Conservation (phyloP, 2,797 vertebrate genomes). For the Loriculus beryllinus region DNA sequence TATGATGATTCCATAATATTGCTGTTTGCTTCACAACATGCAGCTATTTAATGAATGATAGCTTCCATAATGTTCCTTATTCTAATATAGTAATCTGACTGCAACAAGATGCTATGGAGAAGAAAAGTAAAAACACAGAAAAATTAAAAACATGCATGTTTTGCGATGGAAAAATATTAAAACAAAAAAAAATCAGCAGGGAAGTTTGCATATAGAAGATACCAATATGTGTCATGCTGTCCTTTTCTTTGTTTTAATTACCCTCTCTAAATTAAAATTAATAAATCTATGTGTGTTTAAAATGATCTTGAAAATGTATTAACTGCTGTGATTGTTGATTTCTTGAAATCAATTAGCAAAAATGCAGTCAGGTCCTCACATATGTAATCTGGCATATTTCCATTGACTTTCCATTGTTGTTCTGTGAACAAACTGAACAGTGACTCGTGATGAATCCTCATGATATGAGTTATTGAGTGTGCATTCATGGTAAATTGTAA, state of each 20-base stretch:
- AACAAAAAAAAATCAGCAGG: background rate
- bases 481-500: background rate
- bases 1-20: constrained; percentile 70
- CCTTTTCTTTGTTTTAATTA: rapidly evolving
- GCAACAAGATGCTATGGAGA: constrained; percentile 26
- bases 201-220: background rate
- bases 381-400: background rate
- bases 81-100: background rate
- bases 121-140: background rate
- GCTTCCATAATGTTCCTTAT: constrained; percentile 28
- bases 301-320: background rate
- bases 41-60: constrained; percentile 38
- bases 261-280: background rate
- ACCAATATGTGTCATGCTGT: background rate
- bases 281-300: background rate
- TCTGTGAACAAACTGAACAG: background rate
- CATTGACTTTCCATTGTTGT: background rate
- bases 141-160: background rate
- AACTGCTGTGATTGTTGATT: background rate
- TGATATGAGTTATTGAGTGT: background rate
- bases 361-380: background rate
- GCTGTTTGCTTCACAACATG: constrained; percentile 38
- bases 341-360: background rate
- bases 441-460: background rate
- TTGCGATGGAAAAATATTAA: background rate